These are phyloP conservation scores for Amphipyra tragopoginis DNA, from an alignment of 2,888 invertebrate species.

Conservation along the genomic window DNA sequence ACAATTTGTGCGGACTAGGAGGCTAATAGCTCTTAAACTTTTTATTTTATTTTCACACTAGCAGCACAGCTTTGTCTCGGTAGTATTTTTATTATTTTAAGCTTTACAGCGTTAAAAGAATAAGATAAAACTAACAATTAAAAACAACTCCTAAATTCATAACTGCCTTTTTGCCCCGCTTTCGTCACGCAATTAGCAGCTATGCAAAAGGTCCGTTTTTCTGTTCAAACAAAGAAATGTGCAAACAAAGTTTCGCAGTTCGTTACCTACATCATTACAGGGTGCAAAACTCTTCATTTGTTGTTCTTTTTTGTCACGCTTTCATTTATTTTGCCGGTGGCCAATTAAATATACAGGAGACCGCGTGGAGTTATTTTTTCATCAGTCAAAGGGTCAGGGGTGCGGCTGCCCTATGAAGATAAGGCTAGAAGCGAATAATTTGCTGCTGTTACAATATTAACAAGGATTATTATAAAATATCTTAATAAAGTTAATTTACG, in stretches of 20 bases:
- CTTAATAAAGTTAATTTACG: slow-evolving; percentile 54
- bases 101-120: slow-evolving; percentile 3
- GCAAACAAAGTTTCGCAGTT: slow-evolving; percentile 53
- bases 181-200: slow-evolving; percentile 44
- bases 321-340: slow-evolving; percentile 49
- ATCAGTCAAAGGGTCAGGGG: slow-evolving; percentile 48
- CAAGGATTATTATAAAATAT: slow-evolving; percentile 49
- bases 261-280: slow-evolving; percentile 52
- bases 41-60: too few relatives aligned
- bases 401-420: slow-evolving; percentile 34
- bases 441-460: slow-evolving; percentile 47
- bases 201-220: slow-evolving; percentile 36
- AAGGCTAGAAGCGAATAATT: slow-evolving; percentile 39
- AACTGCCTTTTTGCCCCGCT: slow-evolving; percentile 17
- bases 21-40: too few relatives aligned
- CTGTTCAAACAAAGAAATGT: slow-evolving; percentile 50
- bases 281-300: slow-evolving; percentile 55
- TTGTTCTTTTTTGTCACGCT: slow-evolving; percentile 52
- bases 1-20: background rate
- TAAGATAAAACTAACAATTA: slow-evolving; percentile 20
- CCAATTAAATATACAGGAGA: slow-evolving; percentile 56
- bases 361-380: slow-evolving; percentile 52
- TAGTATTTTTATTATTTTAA: background rate
- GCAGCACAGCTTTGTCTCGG: too few relatives aligned
- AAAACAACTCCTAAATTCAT: slow-evolving; percentile 31